These are phyloP conservation scores for Heliconius hermathena DNA, from an alignment of 1,140 invertebrate genomes.

Conservation along the genomic window DNA sequence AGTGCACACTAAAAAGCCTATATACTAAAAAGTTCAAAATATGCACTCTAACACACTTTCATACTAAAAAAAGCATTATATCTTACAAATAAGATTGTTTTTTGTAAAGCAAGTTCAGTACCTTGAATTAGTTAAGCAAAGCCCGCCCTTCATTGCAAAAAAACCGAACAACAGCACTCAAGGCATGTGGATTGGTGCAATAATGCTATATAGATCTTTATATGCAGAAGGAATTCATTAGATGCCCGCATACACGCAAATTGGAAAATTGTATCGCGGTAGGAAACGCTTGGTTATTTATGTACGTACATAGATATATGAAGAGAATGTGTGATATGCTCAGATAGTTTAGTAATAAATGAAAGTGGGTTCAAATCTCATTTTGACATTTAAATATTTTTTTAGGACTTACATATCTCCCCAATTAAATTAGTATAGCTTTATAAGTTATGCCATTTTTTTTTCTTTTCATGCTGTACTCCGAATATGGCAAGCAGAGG, in stretches of 20 bases:
- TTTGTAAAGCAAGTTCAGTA: background rate
- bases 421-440: too few species aligned
- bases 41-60: background rate
- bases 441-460: too few species aligned
- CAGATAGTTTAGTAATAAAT: too few species aligned
- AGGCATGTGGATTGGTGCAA: conserved; percentile 51
- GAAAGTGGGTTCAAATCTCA: background rate
- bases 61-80: background rate
- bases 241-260: conserved; percentile 39
- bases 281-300: background rate
- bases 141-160: conserved; percentile 50
- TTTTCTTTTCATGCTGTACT: too few species aligned
- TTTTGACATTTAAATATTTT: too few species aligned
- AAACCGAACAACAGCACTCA: conserved; percentile 38
- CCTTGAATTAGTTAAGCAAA: conserved; percentile 16
- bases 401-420: too few species aligned
- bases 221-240: conserved; percentile 31
- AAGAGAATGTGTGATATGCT: background rate
- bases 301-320: background rate
- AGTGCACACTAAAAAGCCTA: background rate
- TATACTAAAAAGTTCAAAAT: conserved; percentile 4
- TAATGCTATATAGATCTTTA: conserved; percentile 39
- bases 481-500: too few species aligned
- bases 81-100: background rate
- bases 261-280: conserved; percentile 35